Percentiles rank a stretch among this genome's conserved stretches.
Evolutionary conservation across 2,888 invertebrate genomes (phyloP).

Genomic region (Diaphora mendica): DNA sequence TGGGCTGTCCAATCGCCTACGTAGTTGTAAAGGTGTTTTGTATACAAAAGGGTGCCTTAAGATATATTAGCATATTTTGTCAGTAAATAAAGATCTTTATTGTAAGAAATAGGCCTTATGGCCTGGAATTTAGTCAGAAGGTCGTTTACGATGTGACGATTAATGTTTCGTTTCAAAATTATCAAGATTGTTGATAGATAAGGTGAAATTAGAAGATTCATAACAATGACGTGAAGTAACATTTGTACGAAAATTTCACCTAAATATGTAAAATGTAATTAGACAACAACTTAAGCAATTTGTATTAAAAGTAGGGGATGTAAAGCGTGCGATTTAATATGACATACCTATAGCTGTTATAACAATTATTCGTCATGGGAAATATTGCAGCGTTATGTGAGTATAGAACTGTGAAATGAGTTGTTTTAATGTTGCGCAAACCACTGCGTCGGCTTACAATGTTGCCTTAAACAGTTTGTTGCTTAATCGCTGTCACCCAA

Average conservation of each 20-base stretch:
- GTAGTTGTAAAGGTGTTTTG: conserved; percentile 13
- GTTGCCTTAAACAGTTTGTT: conserved; percentile 30
- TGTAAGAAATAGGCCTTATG: background rate
- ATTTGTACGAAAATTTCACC: background rate
- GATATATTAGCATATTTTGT: conserved; percentile 18
- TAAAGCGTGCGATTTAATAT: background rate
- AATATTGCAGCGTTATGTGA: conserved; percentile 18
- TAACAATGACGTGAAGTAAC: background rate
- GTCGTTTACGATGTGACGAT: background rate
- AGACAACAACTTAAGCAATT: background rate
- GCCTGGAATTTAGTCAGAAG: background rate
- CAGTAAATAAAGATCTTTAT: background rate
- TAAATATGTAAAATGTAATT: background rate
- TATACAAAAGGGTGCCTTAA: conserved; percentile 23
- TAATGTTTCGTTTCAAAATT: background rate
- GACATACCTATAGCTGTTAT: conserved; percentile 5
- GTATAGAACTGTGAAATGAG: conserved; percentile 33
- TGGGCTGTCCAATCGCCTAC: conserved; percentile 16
- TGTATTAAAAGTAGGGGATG: background rate
- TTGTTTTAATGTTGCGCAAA: conserved; percentile 29
- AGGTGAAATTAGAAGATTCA: background rate
- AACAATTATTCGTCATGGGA: conserved; percentile 23
- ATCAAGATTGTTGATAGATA: background rate
- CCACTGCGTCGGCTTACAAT: conserved; percentile 27
- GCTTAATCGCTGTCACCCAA: conserved; percentile 29